Evolutionary conservation across 92 coral and sea anemone genomes (phyloP), one percentile per base, ranked within the genome.

Genomic region (Metridium senile): DNA sequence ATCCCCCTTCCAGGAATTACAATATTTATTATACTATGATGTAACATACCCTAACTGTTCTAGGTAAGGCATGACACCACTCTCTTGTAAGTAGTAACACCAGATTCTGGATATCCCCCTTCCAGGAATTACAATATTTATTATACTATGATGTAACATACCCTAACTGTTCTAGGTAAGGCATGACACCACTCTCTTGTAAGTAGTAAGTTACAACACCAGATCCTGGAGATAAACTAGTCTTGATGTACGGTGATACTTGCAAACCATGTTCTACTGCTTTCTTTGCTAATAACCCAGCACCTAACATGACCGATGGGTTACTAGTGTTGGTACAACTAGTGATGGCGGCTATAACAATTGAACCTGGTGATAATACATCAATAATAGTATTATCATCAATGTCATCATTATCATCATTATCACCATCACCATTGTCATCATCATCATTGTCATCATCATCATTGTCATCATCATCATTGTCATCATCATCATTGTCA

Each of bases 241-340:
- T 95, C 81, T 95, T 95, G 83, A 95, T 68, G 74, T 87, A 95
- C 0, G 99, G 88, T 45, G 87, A 73, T 10, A 95, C 99, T 18
- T 63, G 66, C 33, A 95, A 85, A 17, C 99, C 99, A 33, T 81
- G 74, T 56, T 92, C 91, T 11, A 87, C 97, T 11, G 99, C 99
- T 66, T 79, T 92, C 96, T 95, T 85, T 63, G 99, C 99, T 72
- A 95, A 54, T 46, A 95, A 57, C 30, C 99, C 99, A 30, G 99
- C 97, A 22, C 99, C 99, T 31, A 95, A 89, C 99, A 95, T 95
- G 2, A 95, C 99, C 10, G 99, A 95, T 30, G 99, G 99, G 46
- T 95, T 95, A 70, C 99, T 95, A 13, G 99, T 95, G 74, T 95
- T 95, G 33, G 99, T 95, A 78, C 99, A 95, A 61, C 99, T 95